Base-by-base conservation (phyloP, 2,888 invertebrate species). In the Prosapia bicincta region DNA sequence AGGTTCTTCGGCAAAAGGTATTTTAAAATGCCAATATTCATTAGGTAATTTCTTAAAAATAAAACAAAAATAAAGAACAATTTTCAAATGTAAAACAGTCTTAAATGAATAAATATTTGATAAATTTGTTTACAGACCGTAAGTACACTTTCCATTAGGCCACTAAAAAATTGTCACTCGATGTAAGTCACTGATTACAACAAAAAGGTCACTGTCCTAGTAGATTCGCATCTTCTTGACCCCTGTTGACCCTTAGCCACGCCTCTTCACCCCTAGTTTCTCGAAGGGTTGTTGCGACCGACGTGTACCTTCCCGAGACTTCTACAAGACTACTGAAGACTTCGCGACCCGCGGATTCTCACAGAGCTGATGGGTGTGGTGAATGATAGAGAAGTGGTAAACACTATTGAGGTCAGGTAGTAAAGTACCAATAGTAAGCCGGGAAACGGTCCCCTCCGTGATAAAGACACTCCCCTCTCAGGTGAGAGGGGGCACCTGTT, bases 321-420 rank as follows among this genome's bases (percentile, higher is more conserved):
- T 67, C 67, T 25, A 25, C 68, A 68, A 73, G 73, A 73, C 73
- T 73, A 73, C 54, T 54, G 54, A 54, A 54, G 20, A 20, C 20
- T 20, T 66, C 66, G 25, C 26, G 20, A 26, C 26, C 24, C 67
- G 67, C 66, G 30, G 32, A 54, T 54, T 54, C 69, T 38, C 68
- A 69, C 43, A 67, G 20, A 72, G 24, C 20, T 23, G 72, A 65
- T 67, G 68, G 73, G 73, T 26, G 73, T 43, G 73, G 66, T 66
- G 73, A 15, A 13, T 20, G 26, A 0, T 0, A 69, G 13, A 26
- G 73, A 43, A 67, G 73, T 67, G 73, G 68, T 54, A 54, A 54
- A 68, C 23, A 26, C 15, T 67, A 73, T 73, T 73, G 73, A 73
- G 73, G 73, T 73, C 73, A 73, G 73, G 73, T 73, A 43, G 32